These are phyloP conservation scores for Serripes groenlandicus DNA, from an alignment of 2,888 invertebrate genomes.

Conservation along the genomic window DNA sequence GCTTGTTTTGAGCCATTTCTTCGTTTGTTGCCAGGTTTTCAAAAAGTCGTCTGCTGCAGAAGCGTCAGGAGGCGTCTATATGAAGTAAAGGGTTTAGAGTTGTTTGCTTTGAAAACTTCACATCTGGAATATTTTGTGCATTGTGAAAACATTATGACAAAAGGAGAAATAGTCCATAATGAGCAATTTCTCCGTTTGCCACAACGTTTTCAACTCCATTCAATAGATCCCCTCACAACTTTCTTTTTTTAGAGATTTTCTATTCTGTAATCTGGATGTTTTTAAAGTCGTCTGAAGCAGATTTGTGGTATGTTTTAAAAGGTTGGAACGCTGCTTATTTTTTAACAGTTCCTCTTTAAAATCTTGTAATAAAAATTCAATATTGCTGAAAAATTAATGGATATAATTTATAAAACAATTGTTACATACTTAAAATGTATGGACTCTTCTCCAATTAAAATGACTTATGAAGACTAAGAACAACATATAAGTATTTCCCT, in stretches of 20 bases:
- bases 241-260: background rate
- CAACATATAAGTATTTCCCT: too few relatives aligned
- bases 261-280: background rate
- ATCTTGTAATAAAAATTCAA: background rate
- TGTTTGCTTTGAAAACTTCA: too few relatives aligned
- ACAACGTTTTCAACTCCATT: background rate
- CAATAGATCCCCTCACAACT: background rate
- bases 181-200: background rate
- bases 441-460: too few relatives aligned
- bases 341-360: background rate
- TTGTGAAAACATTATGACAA: slow-evolving; percentile 1
- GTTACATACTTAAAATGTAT: too few relatives aligned
- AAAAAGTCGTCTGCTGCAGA: too few relatives aligned
- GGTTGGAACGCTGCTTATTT: background rate
- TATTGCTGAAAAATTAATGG: too few relatives aligned
- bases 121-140: background rate
- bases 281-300: background rate
- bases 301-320: background rate
- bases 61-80: too few relatives aligned
- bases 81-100: too few relatives aligned
- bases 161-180: background rate
- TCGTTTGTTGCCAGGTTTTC: too few relatives aligned
- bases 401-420: too few relatives aligned
- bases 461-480: too few relatives aligned
- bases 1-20: too few relatives aligned